Conservation (phyloP, 2,113 vertebrate species). For the Ivindomyrus marchei region DNA sequence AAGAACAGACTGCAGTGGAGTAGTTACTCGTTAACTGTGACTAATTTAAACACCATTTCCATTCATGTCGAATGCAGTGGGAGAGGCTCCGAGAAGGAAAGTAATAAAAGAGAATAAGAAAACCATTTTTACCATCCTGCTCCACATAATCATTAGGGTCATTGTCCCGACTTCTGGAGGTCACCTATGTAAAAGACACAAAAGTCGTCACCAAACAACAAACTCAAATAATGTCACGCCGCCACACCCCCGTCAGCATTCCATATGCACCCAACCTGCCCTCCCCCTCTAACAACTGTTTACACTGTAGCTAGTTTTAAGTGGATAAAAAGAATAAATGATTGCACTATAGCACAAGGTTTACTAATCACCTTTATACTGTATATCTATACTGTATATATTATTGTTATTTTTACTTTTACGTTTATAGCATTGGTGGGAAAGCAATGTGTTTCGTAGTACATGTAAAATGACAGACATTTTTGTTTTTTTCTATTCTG, state of each 20-base stretch:
- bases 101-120: background rate
- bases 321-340: background rate
- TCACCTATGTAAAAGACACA: conserved; percentile 64
- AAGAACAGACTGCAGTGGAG: background rate
- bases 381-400: background rate
- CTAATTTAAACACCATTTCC: background rate
- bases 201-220: background rate
- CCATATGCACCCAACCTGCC: background rate
- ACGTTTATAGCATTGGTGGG: background rate
- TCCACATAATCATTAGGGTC: conserved; percentile 96
- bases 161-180: conserved; percentile 89
- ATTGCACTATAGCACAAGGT: background rate
- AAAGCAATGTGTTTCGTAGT: background rate
- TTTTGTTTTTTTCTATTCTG: background rate
- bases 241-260: background rate
- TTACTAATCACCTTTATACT: background rate
- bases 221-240: background rate
- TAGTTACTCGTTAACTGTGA: background rate
- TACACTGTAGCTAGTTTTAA: background rate
- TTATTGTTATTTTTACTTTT: background rate
- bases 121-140: conserved; percentile 72
- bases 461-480: background rate
- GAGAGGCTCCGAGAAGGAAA: background rate
- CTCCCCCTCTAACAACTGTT: background rate
- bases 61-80: background rate